These are phyloP conservation scores for Microcebus griseorufus DNA, from an alignment of 2,113 vertebrate species.

Conservation along the genomic window DNA sequence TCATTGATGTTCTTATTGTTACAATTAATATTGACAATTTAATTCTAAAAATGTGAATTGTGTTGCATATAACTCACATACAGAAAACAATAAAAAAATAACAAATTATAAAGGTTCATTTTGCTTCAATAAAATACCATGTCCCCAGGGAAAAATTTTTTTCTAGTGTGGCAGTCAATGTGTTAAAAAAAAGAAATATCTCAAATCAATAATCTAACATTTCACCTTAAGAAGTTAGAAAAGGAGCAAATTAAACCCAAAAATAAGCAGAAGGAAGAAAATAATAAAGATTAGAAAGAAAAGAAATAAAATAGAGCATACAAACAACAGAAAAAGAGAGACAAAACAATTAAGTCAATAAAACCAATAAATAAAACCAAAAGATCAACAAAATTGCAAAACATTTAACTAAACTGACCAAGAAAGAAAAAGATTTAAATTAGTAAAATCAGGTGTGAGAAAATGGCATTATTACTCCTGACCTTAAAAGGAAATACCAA, in stretches of 20 bases:
- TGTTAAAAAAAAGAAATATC: neutral
- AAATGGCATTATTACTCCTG: neutral
- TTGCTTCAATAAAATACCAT: too few species aligned
- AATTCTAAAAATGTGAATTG: too few species aligned
- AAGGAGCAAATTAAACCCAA: neutral
- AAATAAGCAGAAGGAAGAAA: neutral
- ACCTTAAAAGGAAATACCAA: neutral
- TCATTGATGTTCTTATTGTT: too few species aligned
- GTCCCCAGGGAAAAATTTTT: too few species aligned
- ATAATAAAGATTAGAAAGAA: neutral
- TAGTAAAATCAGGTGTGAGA: neutral
- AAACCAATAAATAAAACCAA: neutral
- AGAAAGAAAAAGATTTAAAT: neutral
- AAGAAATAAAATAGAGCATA: neutral
- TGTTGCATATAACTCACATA: too few species aligned
- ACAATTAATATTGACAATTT: too few species aligned
- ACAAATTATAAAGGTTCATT: too few species aligned
- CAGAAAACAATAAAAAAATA: too few species aligned
- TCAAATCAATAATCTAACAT: neutral
- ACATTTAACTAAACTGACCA: neutral
- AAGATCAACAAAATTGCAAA: neutral
- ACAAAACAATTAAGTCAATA: neutral
- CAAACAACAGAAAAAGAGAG: neutral
- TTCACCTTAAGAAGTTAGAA: neutral
- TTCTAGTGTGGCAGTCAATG: too few species aligned